Evolutionary conservation across 2,113 vertebrate genomes (phyloP).

Genomic region (Ahaetulla prasina): DNA sequence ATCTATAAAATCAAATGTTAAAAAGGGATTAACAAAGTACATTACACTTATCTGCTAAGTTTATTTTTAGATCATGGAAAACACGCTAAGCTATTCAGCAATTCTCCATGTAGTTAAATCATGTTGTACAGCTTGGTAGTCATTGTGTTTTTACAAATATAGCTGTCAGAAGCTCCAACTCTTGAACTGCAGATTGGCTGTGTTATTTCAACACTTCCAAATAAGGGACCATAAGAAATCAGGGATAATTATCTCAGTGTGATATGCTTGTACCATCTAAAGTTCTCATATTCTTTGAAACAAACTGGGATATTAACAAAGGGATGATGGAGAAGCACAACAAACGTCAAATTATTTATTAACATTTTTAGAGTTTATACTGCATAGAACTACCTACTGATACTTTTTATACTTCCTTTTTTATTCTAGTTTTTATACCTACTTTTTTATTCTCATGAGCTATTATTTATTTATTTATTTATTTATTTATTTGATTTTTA

Average conservation of each 20-base stretch:
- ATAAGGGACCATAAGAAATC: neutral
- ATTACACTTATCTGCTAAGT: neutral
- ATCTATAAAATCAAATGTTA: neutral
- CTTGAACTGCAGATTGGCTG: neutral
- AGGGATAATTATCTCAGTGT: neutral
- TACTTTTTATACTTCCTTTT: neutral
- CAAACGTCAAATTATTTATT: neutral
- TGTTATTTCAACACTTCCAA: neutral
- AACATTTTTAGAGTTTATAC: neutral
- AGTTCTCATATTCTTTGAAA: neutral
- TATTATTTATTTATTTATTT: too few relatives aligned
- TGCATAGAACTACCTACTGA: neutral
- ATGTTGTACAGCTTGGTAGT: constrained; percentile 11
- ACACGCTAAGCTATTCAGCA: constrained; percentile 21
- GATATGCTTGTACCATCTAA: neutral
- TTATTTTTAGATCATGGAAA: neutral
- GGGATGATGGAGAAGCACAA: neutral
- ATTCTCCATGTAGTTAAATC: constrained; percentile 19
- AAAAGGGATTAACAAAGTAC: neutral
- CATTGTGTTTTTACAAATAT: constrained; percentile 18
- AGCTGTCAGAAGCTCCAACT: neutral
- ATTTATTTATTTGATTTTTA: too few relatives aligned
- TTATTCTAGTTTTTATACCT: neutral
- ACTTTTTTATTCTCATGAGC: neutral
- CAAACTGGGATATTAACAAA: neutral